phyloP scores from a whole-genome alignment of 2,888 invertebrate species.

The Mythimna vitellina region DNA sequence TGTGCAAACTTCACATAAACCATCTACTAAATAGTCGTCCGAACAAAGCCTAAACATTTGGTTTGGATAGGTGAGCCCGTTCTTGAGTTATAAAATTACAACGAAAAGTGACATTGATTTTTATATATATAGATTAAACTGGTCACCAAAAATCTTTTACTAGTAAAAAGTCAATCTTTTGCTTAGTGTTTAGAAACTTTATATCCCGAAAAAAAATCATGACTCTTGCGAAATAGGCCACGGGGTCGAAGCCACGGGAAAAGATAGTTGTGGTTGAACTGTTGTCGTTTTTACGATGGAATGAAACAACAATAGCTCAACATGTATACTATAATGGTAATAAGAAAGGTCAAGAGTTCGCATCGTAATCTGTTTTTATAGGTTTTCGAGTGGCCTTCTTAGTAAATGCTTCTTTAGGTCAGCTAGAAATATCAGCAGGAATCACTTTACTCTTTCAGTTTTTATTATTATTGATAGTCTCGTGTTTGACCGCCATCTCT shows the following conservation, averaged over 20 bases:
- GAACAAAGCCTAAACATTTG: too few species aligned
- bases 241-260: neutral
- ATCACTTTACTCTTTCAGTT: neutral
- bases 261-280: constrained; percentile 12
- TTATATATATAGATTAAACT: too few species aligned
- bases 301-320: constrained; percentile 39
- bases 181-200: neutral
- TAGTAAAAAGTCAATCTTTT: too few species aligned
- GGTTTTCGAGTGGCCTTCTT: constrained; percentile 15
- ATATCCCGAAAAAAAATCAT: neutral
- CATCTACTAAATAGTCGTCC: too few species aligned
- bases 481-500: too few species aligned
- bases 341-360: constrained; percentile 43
- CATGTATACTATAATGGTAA: constrained; percentile 27
- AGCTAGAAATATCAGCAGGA: neutral
- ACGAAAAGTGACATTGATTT: too few species aligned
- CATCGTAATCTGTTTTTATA: constrained; percentile 29
- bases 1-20: too few species aligned
- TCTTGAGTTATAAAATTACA: too few species aligned
- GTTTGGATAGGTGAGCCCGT: too few species aligned
- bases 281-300: constrained; percentile 35
- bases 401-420: constrained; percentile 4
- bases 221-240: neutral
- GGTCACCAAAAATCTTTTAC: too few species aligned
- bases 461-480: too few species aligned